phyloP scores from a whole-genome alignment of 2,113 vertebrate species.

The Melanocharis versteri region DNA sequence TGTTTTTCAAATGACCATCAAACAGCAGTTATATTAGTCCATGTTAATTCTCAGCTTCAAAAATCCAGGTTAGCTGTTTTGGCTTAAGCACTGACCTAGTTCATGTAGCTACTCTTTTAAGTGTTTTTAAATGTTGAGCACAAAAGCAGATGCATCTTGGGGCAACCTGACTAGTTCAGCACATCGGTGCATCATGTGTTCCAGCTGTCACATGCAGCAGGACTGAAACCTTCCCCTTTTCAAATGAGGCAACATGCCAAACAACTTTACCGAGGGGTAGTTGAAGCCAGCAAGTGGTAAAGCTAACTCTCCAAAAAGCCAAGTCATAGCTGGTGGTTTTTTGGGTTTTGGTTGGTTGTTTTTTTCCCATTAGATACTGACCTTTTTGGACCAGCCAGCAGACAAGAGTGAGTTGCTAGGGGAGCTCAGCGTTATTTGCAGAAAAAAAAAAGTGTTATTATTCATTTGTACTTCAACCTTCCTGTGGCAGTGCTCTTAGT shows the following conservation, averaged over 20 bases:
- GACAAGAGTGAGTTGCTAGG: not conserved
- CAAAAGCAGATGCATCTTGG: not conserved
- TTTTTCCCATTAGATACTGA: not conserved
- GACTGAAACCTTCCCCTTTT: not conserved
- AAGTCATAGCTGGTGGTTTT: not conserved
- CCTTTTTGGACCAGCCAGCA: not conserved
- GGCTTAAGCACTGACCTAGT: not conserved
- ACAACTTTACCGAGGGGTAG: not conserved
- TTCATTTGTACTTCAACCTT: not conserved
- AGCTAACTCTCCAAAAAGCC: not conserved
- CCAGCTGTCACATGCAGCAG: not conserved
- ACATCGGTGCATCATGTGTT: not conserved
- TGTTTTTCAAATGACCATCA: not conserved
- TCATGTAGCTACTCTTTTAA: not conserved
- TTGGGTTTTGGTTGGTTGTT: accelerated
- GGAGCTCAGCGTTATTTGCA: not conserved
- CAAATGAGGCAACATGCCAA: not conserved
- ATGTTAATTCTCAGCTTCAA: not conserved
- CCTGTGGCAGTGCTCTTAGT: not conserved
- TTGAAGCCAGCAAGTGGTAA: not conserved
- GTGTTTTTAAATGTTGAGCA: not conserved
- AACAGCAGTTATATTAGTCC: not conserved
- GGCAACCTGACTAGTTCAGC: not conserved
- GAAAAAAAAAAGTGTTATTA: not conserved
- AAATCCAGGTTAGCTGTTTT: not conserved